Conservation (phyloP, 2,113 vertebrate genomes). For the Candoia aspera region DNA sequence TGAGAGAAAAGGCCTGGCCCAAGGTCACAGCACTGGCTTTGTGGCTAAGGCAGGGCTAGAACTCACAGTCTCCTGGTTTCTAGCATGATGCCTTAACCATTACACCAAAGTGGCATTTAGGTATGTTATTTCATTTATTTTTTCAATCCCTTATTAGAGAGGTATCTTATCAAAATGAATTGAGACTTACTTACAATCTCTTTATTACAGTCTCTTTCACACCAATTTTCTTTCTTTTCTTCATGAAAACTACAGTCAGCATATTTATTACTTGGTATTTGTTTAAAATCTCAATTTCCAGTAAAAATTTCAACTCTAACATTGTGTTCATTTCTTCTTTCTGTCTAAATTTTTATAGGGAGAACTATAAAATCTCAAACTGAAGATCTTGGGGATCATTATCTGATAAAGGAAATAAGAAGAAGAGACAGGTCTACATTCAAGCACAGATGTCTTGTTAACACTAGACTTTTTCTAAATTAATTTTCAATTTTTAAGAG, state of each 20-base stretch:
- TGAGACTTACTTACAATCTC: neutral
- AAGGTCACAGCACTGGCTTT: neutral
- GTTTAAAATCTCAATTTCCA: slow-evolving; percentile 39
- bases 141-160: neutral
- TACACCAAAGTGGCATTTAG: neutral
- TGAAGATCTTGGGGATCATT: slow-evolving; percentile 55
- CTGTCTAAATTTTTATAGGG: slow-evolving; percentile 60
- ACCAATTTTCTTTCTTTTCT: neutral
- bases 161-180: neutral
- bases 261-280: slow-evolving; percentile 17
- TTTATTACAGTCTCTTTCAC: neutral
- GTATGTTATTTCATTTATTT: neutral
- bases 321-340: slow-evolving; percentile 24
- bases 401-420: slow-evolving; percentile 55
- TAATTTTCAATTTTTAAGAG: slow-evolving; percentile 56
- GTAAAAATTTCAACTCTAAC: slow-evolving; percentile 58
- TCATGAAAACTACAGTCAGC: slow-evolving; percentile 24
- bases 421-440: slow-evolving; percentile 54
- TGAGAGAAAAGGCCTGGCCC: neutral
- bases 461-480: slow-evolving; percentile 49
- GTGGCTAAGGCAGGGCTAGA: neutral
- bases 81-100: neutral
- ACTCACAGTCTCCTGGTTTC: neutral
- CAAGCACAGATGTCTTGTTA: slow-evolving; percentile 50
- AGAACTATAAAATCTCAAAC: slow-evolving; percentile 59